Base-by-base conservation (phyloP, 1,140 invertebrate genomes). In the Manduca sexta region DNA sequence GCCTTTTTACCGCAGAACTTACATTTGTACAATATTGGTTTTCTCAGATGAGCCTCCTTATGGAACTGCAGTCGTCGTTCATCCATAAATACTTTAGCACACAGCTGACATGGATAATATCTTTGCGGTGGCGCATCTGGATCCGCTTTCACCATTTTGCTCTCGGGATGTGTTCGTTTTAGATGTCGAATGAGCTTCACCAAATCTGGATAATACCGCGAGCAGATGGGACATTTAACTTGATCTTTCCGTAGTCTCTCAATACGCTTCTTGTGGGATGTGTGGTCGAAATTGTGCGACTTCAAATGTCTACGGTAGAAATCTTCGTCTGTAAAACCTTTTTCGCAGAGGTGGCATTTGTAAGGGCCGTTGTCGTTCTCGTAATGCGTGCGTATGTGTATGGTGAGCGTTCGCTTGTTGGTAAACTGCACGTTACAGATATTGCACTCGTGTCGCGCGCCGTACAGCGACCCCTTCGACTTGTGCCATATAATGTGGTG, bases 101-200 rank as follows among this genome's bases (percentile, higher is more conserved):
- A 86, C 26, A 86, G 48, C 38, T 82, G 84, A 48, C 86, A 87
- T 1, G 73, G 73, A 35, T 65, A 76, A 38, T 76, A 72, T 2
- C 45, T 58, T 2, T 60, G 71, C 10, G 74, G 56, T 0, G 81
- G 82, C 1, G 79, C 83, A 31, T 84, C 84, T 0, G 84, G 82
- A 37, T 87, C 84, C 8, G 72, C 62, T 49, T 87, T 87, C 11
- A 87, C 75, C 84, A 87, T 87, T 56, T 86, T 86, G 38, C 74
- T 84, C 46, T 86, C 72, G 0, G 86, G 84, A 60, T 87, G 86
- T 4, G 75, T 76, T 2, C 74, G 60, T 8, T 68, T 56, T 44
- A 87, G 48, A 40, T 87, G 86, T 1, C 81, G 67, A 11, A 86
- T 81, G 12, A 86, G 65, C 55, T 80, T 77, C 7, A 75, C 50